phyloP scores from a whole-genome alignment of 2,888 invertebrate species.

The Hirtodrosophila trivittata region DNA sequence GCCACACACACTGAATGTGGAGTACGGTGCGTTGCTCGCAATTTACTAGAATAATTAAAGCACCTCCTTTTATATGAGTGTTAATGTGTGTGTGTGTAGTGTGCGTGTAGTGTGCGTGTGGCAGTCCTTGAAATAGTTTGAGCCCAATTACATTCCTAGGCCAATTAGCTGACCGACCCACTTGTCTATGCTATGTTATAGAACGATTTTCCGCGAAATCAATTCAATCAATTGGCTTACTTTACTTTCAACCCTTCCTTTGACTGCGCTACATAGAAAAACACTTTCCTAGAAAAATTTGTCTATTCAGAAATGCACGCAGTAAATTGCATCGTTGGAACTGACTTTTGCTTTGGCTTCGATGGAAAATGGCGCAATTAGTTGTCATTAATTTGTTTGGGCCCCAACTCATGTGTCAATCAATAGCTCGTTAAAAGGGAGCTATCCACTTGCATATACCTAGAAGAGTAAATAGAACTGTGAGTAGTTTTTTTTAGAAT shows the following conservation, averaged over 20 bases:
- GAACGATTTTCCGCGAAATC: constrained; percentile 49
- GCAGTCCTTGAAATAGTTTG: constrained; percentile 46
- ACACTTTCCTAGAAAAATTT: neutral
- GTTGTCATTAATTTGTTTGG: constrained; percentile 31
- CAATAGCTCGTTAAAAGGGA: constrained; percentile 12
- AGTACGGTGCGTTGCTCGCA: neutral
- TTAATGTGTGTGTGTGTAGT: neutral
- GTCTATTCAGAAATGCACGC: constrained; percentile 20
- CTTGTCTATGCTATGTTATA: neutral
- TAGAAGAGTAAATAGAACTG: neutral
- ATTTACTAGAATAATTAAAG: constrained; percentile 49
- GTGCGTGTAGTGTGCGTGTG: neutral
- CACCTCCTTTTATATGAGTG: neutral
- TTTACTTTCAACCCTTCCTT: constrained; percentile 29
- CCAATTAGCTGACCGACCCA: neutral
- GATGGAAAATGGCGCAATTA: constrained; percentile 56
- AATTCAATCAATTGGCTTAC: constrained; percentile 60
- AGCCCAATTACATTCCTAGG: constrained; percentile 1
- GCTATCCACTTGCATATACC: constrained; percentile 20
- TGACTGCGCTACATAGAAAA: neutral
- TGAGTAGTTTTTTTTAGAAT: too few relatives aligned
- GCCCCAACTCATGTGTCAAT: constrained; percentile 23
- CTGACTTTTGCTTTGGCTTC: constrained; percentile 23
- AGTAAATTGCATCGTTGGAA: constrained; percentile 6
- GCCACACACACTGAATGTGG: neutral